Conservation (phyloP, 2,113 vertebrate species). For the Phylloscopus trochiloides region DNA sequence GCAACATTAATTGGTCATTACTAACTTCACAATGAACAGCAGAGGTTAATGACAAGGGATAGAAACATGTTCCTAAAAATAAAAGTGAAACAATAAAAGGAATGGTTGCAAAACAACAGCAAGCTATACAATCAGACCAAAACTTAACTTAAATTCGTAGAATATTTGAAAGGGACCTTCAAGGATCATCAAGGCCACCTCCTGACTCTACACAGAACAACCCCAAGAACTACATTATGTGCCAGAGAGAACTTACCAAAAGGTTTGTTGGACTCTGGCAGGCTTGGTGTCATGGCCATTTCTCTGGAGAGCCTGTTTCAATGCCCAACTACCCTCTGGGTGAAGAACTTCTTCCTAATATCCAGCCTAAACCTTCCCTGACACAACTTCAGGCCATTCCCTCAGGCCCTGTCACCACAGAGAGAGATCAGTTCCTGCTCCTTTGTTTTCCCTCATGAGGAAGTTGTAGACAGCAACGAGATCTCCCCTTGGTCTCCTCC, state of each 20-base stretch:
- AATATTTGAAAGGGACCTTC: neutral
- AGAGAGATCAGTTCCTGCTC: neutral
- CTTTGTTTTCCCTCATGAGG: rapidly evolving
- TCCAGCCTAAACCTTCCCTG: neutral
- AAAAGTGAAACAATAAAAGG: neutral
- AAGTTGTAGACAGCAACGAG: rapidly evolving
- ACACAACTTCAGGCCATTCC: neutral
- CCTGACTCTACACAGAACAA: neutral
- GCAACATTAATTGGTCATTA: neutral
- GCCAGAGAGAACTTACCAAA: neutral
- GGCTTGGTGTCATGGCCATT: neutral
- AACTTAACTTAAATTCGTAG: neutral
- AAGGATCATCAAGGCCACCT: neutral
- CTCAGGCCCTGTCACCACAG: neutral
- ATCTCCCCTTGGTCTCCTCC: neutral
- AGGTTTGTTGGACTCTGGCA: neutral
- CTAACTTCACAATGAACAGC: neutral
- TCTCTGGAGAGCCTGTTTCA: neutral
- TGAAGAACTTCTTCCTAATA: neutral
- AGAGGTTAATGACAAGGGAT: neutral
- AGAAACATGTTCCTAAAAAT: neutral
- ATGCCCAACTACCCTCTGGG: neutral
- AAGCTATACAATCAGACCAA: neutral
- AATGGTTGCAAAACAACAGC: neutral
- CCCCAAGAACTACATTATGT: neutral